Percentiles rank a stretch among this genome's conserved stretches.
Conservation (phyloP, 1,140 invertebrate species). For the Drosophila lini region DNA sequence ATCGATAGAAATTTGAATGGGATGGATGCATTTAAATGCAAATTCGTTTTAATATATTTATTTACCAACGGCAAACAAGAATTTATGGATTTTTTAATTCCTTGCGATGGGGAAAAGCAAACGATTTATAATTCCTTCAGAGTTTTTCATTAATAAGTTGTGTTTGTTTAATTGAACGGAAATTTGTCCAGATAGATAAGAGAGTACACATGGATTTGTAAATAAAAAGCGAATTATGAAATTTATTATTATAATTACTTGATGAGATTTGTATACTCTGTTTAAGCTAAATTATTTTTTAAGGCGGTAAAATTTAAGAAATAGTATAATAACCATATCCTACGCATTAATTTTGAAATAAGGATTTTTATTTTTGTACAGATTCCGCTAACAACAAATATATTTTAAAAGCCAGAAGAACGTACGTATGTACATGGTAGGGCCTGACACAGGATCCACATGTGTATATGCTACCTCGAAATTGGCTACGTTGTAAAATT, state of each 20-base stretch:
- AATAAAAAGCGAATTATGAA: neutral
- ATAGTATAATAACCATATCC: no score
- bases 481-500: neutral
- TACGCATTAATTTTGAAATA: neutral
- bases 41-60: slow-evolving; percentile 10
- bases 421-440: neutral
- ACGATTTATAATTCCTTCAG: neutral
- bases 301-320: no score
- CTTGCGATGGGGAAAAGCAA: neutral
- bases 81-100: neutral
- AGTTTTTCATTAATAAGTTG: neutral
- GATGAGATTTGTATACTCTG: neutral
- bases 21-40: slow-evolving; percentile 7
- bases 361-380: neutral
- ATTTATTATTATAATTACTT: neutral
- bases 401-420: neutral
- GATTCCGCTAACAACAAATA: no score
- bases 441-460: neutral
- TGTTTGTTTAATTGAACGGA: neutral
- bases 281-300: no score
- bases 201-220: neutral
- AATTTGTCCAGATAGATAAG: neutral
- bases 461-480: neutral
- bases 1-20: neutral
- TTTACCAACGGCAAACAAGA: neutral